Evolutionary conservation across 2,113 vertebrate genomes (phyloP).

Genomic region (Semnornis frantzii): DNA sequence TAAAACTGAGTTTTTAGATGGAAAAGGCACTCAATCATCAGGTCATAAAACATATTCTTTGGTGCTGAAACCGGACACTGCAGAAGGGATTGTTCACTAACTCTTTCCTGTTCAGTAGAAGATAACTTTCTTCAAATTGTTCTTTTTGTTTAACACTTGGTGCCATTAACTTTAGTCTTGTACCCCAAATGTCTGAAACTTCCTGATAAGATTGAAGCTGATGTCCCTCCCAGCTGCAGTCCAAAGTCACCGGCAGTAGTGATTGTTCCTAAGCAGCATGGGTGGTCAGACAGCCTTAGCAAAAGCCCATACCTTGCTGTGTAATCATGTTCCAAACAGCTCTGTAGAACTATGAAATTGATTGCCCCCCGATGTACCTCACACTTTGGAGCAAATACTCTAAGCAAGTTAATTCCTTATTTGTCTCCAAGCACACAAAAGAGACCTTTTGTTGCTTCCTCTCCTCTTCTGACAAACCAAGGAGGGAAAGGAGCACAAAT

Average conservation of each 20-base stretch:
- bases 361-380: not conserved
- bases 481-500: constrained; percentile 57
- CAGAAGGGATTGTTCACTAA: not conserved
- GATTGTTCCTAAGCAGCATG: not conserved
- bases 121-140: constrained; percentile 17
- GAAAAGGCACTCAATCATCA: not conserved
- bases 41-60: not conserved
- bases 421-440: constrained; percentile 23
- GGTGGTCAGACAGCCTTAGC: not conserved
- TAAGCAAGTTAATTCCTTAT: constrained; percentile 31
- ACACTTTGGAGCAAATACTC: constrained; percentile 5
- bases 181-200: not conserved
- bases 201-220: constrained; percentile 30
- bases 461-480: not conserved
- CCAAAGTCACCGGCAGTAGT: not conserved
- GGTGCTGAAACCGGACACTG: not conserved
- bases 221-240: not conserved
- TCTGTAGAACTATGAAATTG: constrained; percentile 58
- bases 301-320: constrained; percentile 32
- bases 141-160: constrained; percentile 2
- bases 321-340: constrained; percentile 69
- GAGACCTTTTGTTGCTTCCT: constrained; percentile 50
- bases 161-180: constrained; percentile 8
- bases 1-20: not conserved
- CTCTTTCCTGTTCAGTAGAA: not conserved